A percentile compares a stretch with the other conserved stretches of the same genome.
Conservation (phyloP, 2,888 invertebrate genomes). For the Blomia tropicalis region DNA sequence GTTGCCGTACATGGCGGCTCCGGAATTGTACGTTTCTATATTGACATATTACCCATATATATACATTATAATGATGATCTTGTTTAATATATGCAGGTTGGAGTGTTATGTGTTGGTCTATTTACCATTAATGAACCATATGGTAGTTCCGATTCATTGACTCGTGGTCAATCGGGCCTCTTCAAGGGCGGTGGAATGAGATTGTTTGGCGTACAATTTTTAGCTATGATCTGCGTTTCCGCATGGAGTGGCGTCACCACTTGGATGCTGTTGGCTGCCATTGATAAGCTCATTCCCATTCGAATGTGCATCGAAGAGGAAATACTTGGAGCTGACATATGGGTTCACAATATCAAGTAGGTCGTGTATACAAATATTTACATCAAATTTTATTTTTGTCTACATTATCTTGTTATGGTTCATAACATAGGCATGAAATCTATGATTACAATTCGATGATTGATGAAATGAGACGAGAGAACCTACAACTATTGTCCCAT, state of each 20-base stretch:
- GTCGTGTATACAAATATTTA: slow-evolving; percentile 43
- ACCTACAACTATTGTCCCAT: background rate
- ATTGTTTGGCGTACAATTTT: slow-evolving; percentile 60
- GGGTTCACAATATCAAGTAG: slow-evolving; percentile 54
- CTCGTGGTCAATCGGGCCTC: slow-evolving; percentile 37
- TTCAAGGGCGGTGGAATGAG: slow-evolving; percentile 63
- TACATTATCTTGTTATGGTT: background rate
- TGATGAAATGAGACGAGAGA: slow-evolving; percentile 15
- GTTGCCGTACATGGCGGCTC: slow-evolving; percentile 61
- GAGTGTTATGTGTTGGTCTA: slow-evolving; percentile 62
- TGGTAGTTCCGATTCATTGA: slow-evolving; percentile 24
- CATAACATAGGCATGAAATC: slow-evolving; percentile 2
- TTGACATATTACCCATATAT: background rate
- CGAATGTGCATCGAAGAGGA: slow-evolving; percentile 72
- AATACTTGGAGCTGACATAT: slow-evolving; percentile 69
- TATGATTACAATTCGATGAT: slow-evolving; percentile 20
- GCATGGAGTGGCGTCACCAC: slow-evolving; percentile 60
- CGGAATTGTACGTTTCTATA: slow-evolving; percentile 30
- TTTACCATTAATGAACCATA: slow-evolving; percentile 61
- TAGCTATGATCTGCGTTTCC: slow-evolving; percentile 53
- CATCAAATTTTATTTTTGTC: background rate
- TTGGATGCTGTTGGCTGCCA: slow-evolving; percentile 37
- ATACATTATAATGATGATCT: background rate
- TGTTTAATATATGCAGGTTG: background rate
- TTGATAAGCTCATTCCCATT: slow-evolving; percentile 60